Conservation (phyloP, 2,797 vertebrate genomes). For the Hozukius guyotensis region DNA sequence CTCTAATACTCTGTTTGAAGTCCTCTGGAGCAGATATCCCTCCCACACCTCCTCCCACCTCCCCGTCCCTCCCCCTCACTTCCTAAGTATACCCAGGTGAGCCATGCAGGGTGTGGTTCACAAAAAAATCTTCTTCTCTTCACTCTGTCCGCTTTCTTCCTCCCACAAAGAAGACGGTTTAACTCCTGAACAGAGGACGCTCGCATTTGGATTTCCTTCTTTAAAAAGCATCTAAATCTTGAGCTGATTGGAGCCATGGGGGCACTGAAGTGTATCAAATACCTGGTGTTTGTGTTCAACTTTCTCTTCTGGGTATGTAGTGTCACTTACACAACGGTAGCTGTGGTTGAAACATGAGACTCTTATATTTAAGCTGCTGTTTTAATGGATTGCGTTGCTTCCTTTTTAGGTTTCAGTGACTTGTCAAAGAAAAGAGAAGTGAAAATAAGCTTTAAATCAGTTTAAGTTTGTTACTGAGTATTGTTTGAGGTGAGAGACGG, state of each 20-base stretch:
- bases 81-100: conserved; percentile 51
- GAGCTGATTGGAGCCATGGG: conserved; percentile 55
- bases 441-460: background rate
- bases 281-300: conserved; percentile 79
- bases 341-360: background rate
- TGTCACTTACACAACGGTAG: background rate
- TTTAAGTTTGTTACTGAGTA: background rate
- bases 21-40: background rate
- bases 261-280: conserved; percentile 71
- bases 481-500: background rate
- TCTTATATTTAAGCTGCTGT: background rate
- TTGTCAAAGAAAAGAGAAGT: background rate
- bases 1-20: background rate
- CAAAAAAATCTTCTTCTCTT: background rate
- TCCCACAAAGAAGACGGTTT: background rate
- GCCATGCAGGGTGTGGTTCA: conserved; percentile 33
- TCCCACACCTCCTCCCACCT: background rate
- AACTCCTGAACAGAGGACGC: background rate
- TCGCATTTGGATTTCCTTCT: background rate
- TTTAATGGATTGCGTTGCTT: background rate
- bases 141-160: background rate
- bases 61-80: background rate
- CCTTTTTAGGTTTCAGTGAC: background rate
- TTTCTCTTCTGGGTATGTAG: conserved; percentile 82
- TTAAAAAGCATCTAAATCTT: background rate